phyloP scores from a whole-genome alignment of 2,888 invertebrate species.

The Uloborus plumipes region DNA sequence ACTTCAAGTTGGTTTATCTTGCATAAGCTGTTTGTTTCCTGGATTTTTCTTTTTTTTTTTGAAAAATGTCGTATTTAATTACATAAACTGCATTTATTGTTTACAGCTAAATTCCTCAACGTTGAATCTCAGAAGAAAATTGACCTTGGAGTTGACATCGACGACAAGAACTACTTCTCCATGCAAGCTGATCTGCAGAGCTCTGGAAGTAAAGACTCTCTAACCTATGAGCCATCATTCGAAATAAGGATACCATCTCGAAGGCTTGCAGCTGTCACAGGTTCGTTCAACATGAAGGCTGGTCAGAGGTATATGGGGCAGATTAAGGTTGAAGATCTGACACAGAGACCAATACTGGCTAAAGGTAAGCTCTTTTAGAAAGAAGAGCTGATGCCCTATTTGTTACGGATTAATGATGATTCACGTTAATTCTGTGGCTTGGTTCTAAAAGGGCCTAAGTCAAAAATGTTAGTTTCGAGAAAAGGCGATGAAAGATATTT shows the following conservation, averaged over 20 bases:
- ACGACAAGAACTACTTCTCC: constrained; percentile 67
- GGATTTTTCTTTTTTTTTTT: too few species aligned
- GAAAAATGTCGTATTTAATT: not conserved
- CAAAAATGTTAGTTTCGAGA: too few species aligned
- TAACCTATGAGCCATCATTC: constrained; percentile 68
- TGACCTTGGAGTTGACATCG: constrained; percentile 66
- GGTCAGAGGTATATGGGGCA: constrained; percentile 69
- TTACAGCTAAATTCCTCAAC: constrained; percentile 63
- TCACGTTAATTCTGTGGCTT: too few species aligned
- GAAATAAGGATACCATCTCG: constrained; percentile 66
- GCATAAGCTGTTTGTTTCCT: too few species aligned
- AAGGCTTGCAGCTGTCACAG: constrained; percentile 68
- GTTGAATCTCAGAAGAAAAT: constrained; percentile 65
- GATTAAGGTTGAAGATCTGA: constrained; percentile 69
- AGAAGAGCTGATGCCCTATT: too few species aligned
- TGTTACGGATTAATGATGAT: too few species aligned
- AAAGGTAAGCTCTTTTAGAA: constrained; percentile 67
- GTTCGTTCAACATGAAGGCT: constrained; percentile 68
- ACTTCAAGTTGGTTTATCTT: too few species aligned
- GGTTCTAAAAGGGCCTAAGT: too few species aligned
- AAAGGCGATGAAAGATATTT: too few species aligned
- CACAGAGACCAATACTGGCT: constrained; percentile 68
- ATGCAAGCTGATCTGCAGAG: constrained; percentile 64
- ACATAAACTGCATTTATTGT: not conserved
- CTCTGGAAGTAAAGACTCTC: constrained; percentile 54